Percentiles rank a stretch among this genome's conserved stretches.
These are phyloP conservation scores for Agelaius phoeniceus DNA, from an alignment of 2,113 vertebrate species.

Conservation along the genomic window DNA sequence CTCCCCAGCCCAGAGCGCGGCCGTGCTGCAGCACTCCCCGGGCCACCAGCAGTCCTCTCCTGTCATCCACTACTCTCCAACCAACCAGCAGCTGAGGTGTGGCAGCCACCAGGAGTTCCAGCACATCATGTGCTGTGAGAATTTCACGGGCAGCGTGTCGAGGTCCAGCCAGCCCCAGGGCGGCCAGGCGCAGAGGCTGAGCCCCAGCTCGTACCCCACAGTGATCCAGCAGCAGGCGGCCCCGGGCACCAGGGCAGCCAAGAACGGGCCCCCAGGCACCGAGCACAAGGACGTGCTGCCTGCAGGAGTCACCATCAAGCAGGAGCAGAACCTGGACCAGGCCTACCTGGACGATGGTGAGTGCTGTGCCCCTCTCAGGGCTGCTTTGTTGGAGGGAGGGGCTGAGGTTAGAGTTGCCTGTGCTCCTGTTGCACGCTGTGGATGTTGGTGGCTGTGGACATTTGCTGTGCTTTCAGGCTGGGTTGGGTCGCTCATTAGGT, in stretches of 20 bases:
- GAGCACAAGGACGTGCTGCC: conserved; percentile 78
- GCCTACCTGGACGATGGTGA: conserved; percentile 96
- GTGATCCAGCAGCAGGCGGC: conserved; percentile 93
- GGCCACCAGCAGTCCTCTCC: conserved; percentile 82
- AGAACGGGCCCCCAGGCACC: conserved; percentile 75
- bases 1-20: conserved; percentile 79
- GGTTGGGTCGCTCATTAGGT: not conserved
- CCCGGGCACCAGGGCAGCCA: conserved; percentile 74
- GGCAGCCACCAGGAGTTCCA: conserved; percentile 83
- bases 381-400: not conserved
- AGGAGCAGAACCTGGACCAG: conserved; percentile 97
- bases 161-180: conserved; percentile 70
- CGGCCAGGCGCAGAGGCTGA: conserved; percentile 75
- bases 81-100: conserved; percentile 84
- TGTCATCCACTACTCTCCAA: conserved; percentile 95
- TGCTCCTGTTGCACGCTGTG: too few species aligned
- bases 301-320: conserved; percentile 89
- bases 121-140: conserved; percentile 91
- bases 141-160: conserved; percentile 68
- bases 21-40: conserved; percentile 67
- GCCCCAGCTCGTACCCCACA: conserved; percentile 81
- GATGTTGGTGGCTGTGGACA: not conserved
- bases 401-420: rapidly evolving
- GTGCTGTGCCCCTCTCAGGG: not conserved
- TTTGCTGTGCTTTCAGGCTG: not conserved